Evolutionary conservation across 64 coral and sea anemone genomes (phyloP).

Genomic region (Montipora sp.): DNA sequence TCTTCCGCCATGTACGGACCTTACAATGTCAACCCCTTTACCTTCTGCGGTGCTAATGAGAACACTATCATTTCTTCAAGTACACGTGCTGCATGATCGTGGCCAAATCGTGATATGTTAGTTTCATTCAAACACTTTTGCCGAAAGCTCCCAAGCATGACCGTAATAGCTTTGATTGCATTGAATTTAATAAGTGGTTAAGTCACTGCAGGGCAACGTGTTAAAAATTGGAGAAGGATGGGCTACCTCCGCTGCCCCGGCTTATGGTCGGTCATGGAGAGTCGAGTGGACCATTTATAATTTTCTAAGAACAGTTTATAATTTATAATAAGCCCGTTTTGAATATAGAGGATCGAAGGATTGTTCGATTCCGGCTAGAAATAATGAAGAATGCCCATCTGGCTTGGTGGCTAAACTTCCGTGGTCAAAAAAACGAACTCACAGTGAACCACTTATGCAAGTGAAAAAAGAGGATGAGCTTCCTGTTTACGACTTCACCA

Average conservation of each 20-base stretch:
- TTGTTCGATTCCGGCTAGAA: not conserved
- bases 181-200: not conserved
- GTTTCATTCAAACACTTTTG: not conserved
- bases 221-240: not conserved
- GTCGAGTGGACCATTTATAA: no score
- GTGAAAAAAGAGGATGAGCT: not conserved
- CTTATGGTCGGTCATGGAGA: no score
- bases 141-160: not conserved
- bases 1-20: not conserved
- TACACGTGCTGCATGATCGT: not conserved
- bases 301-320: no score
- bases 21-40: no score
- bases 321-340: no score
- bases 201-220: not conserved
- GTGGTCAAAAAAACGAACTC: no score
- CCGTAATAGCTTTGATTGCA: conserved; percentile 15
- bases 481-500: not conserved
- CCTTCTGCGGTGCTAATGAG: not conserved
- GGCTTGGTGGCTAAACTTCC: not conserved
- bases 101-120: not conserved
- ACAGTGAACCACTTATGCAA: no score
- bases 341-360: no score
- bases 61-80: conserved; percentile 21
- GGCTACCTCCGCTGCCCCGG: no score
- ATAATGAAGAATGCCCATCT: not conserved